phyloP scores from a whole-genome alignment of 2,113 vertebrate genomes.

The Trematocara nigrifrons region DNA sequence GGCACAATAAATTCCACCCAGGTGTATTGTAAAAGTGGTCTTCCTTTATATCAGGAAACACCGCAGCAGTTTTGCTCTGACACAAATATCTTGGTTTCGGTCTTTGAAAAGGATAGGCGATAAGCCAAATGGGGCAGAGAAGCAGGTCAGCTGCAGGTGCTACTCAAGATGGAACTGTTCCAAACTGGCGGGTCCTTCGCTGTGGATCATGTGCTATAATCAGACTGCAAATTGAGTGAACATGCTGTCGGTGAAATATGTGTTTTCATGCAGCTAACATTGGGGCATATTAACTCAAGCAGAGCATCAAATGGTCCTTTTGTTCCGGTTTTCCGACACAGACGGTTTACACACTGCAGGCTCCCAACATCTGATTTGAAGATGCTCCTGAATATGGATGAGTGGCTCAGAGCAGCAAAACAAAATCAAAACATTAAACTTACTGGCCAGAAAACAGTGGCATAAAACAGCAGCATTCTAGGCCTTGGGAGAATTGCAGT shows the following conservation, averaged over 20 bases:
- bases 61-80: background rate
- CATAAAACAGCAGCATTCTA: background rate
- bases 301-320: background rate
- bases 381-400: background rate
- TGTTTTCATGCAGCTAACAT: background rate
- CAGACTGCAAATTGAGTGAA: background rate
- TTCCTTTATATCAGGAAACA: background rate
- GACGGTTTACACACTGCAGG: background rate
- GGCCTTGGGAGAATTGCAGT: background rate
- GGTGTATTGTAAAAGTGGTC: conserved; percentile 3
- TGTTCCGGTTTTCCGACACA: background rate
- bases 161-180: background rate
- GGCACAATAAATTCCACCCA: background rate
- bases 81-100: conserved; percentile 3
- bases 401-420: background rate
- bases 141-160: conserved; percentile 26
- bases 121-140: conserved; percentile 31
- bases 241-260: background rate
- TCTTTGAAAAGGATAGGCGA: background rate
- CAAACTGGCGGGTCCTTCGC: background rate
- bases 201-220: background rate
- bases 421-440: background rate
- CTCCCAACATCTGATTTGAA: background rate
- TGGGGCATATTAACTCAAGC: background rate
- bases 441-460: background rate